These are phyloP conservation scores for Melolontha melolontha DNA, from an alignment of 2,888 invertebrate species.

Conservation along the genomic window DNA sequence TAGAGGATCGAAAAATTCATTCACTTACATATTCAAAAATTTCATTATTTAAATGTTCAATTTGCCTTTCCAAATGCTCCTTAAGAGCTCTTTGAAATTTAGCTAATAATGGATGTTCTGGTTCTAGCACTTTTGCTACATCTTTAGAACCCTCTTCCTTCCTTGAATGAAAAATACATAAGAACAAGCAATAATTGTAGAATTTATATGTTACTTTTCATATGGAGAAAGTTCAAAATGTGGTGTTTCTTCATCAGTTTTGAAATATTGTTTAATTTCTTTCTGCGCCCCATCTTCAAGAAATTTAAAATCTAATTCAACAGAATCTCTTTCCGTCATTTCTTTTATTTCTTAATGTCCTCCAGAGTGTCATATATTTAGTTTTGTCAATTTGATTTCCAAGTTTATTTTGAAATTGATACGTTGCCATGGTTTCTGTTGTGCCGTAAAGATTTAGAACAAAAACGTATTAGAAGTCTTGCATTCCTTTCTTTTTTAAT, in stretches of 20 bases:
- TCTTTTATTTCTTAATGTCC: slow-evolving; percentile 5
- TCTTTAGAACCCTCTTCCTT: slow-evolving; percentile 38
- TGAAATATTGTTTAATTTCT: slow-evolving; percentile 35
- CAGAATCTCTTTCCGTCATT: slow-evolving; percentile 21
- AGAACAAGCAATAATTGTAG: not conserved
- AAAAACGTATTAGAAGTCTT: not conserved
- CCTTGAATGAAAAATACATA: slow-evolving; percentile 3
- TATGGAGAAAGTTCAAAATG: slow-evolving; percentile 28
- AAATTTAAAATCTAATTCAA: slow-evolving; percentile 35
- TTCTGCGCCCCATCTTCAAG: slow-evolving; percentile 13
- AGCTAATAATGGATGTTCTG: slow-evolving; percentile 80
- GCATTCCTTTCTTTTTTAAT: too few relatives aligned
- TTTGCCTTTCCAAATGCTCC: slow-evolving; percentile 74
- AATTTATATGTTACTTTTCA: slow-evolving; percentile 16
- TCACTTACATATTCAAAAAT: slow-evolving; percentile 73
- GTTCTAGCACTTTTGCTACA: slow-evolving; percentile 71
- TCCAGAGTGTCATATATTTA: slow-evolving; percentile 3
- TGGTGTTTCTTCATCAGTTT: slow-evolving; percentile 8
- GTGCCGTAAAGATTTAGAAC: not conserved
- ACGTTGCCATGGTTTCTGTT: slow-evolving; percentile 22
- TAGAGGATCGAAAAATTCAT: not conserved
- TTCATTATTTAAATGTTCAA: slow-evolving; percentile 74
- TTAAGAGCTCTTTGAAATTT: slow-evolving; percentile 79
- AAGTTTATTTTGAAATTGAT: slow-evolving; percentile 16
- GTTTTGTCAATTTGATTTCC: slow-evolving; percentile 27